These are phyloP conservation scores for Diplosoma virens DNA, from an alignment of 23 tunicate genomes.

Conservation along the genomic window DNA sequence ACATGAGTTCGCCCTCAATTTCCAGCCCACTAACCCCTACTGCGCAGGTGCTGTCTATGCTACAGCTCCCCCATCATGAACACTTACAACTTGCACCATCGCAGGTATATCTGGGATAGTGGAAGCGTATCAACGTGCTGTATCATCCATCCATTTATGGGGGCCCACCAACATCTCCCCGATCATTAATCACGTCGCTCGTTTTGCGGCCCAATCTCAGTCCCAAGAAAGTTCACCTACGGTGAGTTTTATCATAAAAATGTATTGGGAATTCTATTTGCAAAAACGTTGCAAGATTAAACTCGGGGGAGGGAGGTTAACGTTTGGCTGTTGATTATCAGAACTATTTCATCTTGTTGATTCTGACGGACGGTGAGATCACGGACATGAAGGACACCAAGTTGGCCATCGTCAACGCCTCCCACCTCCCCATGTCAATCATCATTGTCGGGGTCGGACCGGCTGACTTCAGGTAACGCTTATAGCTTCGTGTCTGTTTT, in stretches of 20 bases:
- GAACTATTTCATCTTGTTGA: constrained; percentile 89
- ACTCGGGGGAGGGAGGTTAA: too few species aligned
- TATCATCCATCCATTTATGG: constrained; percentile 79
- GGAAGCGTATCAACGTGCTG: constrained; percentile 66
- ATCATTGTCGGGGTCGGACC: constrained; percentile 96
- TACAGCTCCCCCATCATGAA: background rate
- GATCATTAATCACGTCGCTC: constrained; percentile 74
- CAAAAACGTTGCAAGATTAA: too few species aligned
- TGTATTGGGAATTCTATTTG: too few species aligned
- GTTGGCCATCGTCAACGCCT: constrained; percentile 87
- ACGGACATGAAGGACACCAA: constrained; percentile 88
- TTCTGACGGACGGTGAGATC: constrained; percentile 97
- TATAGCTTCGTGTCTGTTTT: too few species aligned
- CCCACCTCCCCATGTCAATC: constrained; percentile 96
- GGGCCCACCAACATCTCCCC: constrained; percentile 99
- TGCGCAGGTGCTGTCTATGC: constrained; percentile 53
- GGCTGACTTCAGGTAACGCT: constrained; percentile 27
- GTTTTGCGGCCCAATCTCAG: constrained; percentile 71
- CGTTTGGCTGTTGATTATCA: too few species aligned
- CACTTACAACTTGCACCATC: background rate
- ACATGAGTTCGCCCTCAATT: constrained; percentile 92
- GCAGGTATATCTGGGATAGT: constrained; percentile 81
- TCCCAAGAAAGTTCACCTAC: constrained; percentile 27
- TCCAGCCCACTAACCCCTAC: constrained; percentile 91
- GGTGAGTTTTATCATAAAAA: too few species aligned